Evolutionary conservation across 2,888 invertebrate genomes (phyloP).

Genomic region (Lasioglossum malachurum): DNA sequence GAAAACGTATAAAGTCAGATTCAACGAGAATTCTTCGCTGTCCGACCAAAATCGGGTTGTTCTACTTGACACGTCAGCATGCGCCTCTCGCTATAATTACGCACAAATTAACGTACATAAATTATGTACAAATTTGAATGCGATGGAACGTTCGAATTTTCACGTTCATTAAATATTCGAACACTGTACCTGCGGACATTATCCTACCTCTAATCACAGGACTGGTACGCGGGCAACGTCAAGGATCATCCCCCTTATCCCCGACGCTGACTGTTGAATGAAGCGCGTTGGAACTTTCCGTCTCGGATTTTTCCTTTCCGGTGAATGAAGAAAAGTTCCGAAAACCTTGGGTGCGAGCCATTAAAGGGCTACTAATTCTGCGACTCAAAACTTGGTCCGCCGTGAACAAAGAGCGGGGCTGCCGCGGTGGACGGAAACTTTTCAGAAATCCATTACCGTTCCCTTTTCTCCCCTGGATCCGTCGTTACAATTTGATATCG

Average conservation of each 20-base stretch:
- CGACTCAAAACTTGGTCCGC: constrained; percentile 77
- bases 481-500: constrained; percentile 42
- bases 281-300: constrained; percentile 43
- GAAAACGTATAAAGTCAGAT: not conserved
- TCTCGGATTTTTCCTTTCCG: constrained; percentile 41
- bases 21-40: not conserved
- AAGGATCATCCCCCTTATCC: not conserved
- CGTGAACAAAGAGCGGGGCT: constrained; percentile 68
- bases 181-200: not conserved
- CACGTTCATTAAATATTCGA: not conserved
- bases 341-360: constrained; percentile 57
- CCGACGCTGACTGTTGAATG: constrained; percentile 36
- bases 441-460: constrained; percentile 79
- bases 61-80: not conserved
- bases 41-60: not conserved
- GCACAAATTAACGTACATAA: too few relatives aligned
- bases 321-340: constrained; percentile 59
- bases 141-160: not conserved
- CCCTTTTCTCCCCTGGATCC: constrained; percentile 8
- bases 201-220: not conserved
- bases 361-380: constrained; percentile 79
- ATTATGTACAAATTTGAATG: not conserved
- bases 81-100: too few relatives aligned
- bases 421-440: constrained; percentile 69
- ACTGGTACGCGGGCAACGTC: not conserved